Evolutionary conservation across 2,113 vertebrate species (phyloP).

Genomic region (Nesoenas mayeri): DNA sequence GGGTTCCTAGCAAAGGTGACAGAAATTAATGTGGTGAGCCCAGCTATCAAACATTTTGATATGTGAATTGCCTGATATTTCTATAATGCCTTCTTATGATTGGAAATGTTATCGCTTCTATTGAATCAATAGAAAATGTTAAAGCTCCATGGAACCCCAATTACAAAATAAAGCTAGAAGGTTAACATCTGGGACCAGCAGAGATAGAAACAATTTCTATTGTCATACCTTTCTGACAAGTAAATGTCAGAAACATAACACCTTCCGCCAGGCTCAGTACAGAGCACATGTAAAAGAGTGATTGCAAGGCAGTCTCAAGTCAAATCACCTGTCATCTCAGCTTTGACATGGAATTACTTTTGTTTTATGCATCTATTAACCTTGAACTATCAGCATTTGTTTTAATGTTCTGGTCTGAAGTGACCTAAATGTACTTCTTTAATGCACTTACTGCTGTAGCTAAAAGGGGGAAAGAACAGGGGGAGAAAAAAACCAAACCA

Average conservation of each 20-base stretch:
- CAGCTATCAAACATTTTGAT: conserved; percentile 86
- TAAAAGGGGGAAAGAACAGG: neutral
- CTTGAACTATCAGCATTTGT: conserved; percentile 86
- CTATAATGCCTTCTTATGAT: conserved; percentile 84
- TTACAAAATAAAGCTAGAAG: conserved; percentile 84
- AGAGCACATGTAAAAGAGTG: conserved; percentile 80
- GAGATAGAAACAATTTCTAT: conserved; percentile 85
- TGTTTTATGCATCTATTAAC: conserved; percentile 88
- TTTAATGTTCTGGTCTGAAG: conserved; percentile 81
- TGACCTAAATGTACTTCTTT: conserved; percentile 79
- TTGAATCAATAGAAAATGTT: conserved; percentile 86
- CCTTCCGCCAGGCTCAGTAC: conserved; percentile 72
- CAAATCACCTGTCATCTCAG: conserved; percentile 84
- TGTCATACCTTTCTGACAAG: conserved; percentile 83
- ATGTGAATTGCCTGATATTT: conserved; percentile 85
- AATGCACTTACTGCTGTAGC: conserved; percentile 58
- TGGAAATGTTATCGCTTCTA: conserved; percentile 84
- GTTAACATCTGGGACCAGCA: conserved; percentile 81
- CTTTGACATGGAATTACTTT: conserved; percentile 85
- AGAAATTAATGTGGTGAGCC: conserved; percentile 81
- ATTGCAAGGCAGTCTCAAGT: conserved; percentile 81
- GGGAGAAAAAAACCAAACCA: no score
- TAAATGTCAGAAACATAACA: conserved; percentile 83
- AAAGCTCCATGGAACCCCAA: conserved; percentile 80
- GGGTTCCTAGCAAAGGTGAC: conserved; percentile 78